A percentile compares a stretch with the other conserved stretches of the same genome.
These are phyloP conservation scores for Congeria kusceri DNA, from an alignment of 2,888 invertebrate genomes.

Conservation along the genomic window DNA sequence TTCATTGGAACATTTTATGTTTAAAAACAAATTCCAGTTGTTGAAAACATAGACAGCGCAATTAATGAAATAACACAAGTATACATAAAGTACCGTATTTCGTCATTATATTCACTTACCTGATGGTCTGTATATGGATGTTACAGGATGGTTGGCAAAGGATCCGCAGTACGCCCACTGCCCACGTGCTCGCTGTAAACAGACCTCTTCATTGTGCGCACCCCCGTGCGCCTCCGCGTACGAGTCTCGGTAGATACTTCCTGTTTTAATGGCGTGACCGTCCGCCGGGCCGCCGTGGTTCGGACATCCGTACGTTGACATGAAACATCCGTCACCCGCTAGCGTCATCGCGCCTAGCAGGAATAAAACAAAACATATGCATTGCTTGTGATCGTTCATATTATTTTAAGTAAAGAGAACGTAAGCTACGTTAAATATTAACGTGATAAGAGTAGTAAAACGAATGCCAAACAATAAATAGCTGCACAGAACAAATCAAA, in stretches of 20 bases:
- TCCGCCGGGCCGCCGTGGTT: conserved; percentile 32
- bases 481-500: too few species aligned
- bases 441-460: background rate
- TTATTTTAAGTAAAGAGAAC: background rate
- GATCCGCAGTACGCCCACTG: conserved; percentile 66
- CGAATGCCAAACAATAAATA: too few species aligned
- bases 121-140: conserved; percentile 64
- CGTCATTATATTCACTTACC: background rate
- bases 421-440: background rate
- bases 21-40: too few species aligned
- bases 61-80: too few species aligned
- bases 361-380: too few species aligned
- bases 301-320: conserved; percentile 63
- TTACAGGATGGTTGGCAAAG: conserved; percentile 53
- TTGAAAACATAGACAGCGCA: too few species aligned
- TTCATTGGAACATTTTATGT: too few species aligned
- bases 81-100: background rate
- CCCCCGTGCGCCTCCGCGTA: conserved; percentile 56
- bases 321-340: conserved; percentile 68
- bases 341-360: conserved; percentile 67
- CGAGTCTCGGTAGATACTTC: conserved; percentile 36
- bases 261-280: background rate
- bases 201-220: conserved; percentile 40
- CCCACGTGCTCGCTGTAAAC: conserved; percentile 54
- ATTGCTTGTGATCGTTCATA: too few species aligned